Evolutionary conservation across 2,113 vertebrate genomes (phyloP).

Genomic region (Bubo bubo): DNA sequence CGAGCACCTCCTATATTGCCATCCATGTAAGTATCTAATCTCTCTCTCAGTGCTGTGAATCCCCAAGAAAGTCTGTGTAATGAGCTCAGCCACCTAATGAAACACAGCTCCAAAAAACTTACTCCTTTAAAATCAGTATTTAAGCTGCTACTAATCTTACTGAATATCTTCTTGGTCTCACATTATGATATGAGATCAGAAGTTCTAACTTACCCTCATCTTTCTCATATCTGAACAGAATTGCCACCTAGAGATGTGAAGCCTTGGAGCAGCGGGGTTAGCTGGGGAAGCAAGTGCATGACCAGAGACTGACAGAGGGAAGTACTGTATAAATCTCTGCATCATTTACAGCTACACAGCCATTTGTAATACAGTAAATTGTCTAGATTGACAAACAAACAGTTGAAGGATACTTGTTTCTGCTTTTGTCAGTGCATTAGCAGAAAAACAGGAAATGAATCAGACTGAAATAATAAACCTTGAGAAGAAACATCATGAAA

Average conservation of each 20-base stretch:
- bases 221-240: neutral
- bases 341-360: neutral
- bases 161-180: neutral
- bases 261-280: neutral
- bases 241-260: neutral
- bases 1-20: neutral
- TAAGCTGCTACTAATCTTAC: neutral
- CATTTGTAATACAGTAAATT: neutral
- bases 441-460: constrained; percentile 65
- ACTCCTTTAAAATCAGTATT: neutral
- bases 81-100: neutral
- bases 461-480: constrained; percentile 58
- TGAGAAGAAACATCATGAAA: constrained; percentile 26
- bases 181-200: neutral
- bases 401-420: constrained; percentile 13
- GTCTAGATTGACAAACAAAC: constrained; percentile 7
- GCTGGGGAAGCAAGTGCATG: neutral
- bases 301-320: neutral
- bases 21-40: neutral
- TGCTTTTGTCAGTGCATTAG: constrained; percentile 40
- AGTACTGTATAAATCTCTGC: neutral
- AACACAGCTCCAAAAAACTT: neutral
- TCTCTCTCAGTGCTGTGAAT: neutral
- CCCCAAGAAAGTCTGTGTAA: neutral
- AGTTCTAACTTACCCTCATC: neutral